Evolutionary conservation across 2,797 vertebrate genomes (phyloP).

Genomic region (Staurois parvus): DNA sequence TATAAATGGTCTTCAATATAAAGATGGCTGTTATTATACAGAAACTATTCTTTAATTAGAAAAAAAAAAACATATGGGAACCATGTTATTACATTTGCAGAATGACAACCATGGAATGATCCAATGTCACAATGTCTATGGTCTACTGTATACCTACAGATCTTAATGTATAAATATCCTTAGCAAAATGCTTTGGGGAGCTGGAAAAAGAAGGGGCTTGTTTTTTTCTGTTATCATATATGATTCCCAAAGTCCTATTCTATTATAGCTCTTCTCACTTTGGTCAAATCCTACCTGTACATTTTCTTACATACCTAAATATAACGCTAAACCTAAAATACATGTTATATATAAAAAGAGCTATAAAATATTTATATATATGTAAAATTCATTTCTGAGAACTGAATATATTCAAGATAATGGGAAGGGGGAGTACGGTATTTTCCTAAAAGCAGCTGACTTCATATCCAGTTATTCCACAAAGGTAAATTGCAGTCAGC

Average conservation of each 20-base stretch:
- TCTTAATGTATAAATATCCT: not conserved
- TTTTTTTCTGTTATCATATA: not conserved
- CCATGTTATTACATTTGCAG: not conserved
- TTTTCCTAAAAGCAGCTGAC: not conserved
- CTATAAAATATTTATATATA: not conserved
- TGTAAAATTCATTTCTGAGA: not conserved
- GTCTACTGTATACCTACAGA: not conserved
- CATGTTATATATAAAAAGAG: not conserved
- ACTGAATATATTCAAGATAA: not conserved
- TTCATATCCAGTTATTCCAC: not conserved
- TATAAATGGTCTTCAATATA: not conserved
- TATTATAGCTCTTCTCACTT: not conserved
- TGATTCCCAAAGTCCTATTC: not conserved
- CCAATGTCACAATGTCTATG: not conserved
- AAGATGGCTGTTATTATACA: not conserved
- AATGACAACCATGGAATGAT: not conserved
- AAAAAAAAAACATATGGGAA: not conserved
- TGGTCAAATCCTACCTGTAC: not conserved
- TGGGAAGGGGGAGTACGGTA: not conserved
- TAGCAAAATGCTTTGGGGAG: not conserved
- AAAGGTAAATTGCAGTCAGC: not conserved
- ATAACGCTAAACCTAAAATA: not conserved
- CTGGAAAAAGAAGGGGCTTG: not conserved
- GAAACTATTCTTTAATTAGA: not conserved
- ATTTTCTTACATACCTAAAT: not conserved